phyloP scores from a whole-genome alignment of 2,797 vertebrate species.

The Chromobotia macracanthus region DNA sequence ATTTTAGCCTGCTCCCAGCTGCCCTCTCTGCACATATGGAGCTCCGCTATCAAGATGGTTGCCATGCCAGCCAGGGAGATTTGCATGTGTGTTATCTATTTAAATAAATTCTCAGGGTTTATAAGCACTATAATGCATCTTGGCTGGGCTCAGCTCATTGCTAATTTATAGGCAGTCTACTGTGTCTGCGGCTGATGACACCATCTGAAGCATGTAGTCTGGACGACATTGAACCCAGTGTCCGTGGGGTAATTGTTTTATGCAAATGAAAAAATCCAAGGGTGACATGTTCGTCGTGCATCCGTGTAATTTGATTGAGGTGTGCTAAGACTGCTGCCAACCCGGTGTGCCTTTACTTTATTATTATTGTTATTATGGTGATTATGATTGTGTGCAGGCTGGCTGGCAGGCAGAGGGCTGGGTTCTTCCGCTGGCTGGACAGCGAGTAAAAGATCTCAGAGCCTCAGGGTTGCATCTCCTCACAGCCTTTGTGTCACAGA shows the following conservation, averaged over 20 bases:
- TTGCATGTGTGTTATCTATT: constrained; percentile 94
- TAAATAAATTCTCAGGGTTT: constrained; percentile 94
- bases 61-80: constrained; percentile 85
- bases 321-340: constrained; percentile 62
- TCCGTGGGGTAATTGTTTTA: constrained; percentile 89
- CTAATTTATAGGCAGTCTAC: constrained; percentile 92
- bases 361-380: constrained; percentile 61
- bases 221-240: constrained; percentile 88
- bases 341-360: constrained; percentile 61
- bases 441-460: constrained; percentile 19
- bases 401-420: constrained; percentile 63
- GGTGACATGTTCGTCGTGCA: constrained; percentile 78
- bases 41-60: constrained; percentile 91
- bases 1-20: constrained; percentile 80
- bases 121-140: constrained; percentile 89
- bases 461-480: constrained; percentile 34
- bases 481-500: constrained; percentile 40
- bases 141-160: constrained; percentile 85
- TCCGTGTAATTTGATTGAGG: constrained; percentile 71
- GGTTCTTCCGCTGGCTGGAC: constrained; percentile 44
- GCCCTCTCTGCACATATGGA: constrained; percentile 86
- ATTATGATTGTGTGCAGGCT: constrained; percentile 63
- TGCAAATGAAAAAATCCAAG: constrained; percentile 84
- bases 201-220: constrained; percentile 89
- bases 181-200: constrained; percentile 87